A percentile compares a stretch with the other conserved stretches of the same genome.
These are phyloP conservation scores for Melitaea cinxia DNA, from an alignment of 1,140 invertebrate genomes.

Conservation along the genomic window DNA sequence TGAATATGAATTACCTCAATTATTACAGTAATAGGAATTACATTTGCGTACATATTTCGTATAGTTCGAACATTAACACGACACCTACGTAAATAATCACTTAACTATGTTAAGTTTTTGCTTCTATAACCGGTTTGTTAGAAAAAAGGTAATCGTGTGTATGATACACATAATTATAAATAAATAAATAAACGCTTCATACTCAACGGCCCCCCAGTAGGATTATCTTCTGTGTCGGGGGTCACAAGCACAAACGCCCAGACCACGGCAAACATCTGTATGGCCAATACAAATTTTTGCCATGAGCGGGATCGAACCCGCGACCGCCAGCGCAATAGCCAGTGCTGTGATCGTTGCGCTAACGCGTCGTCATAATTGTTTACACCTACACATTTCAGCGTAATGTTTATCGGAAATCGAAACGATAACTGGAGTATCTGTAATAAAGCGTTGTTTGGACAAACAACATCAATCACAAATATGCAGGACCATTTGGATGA, in stretches of 20 bases:
- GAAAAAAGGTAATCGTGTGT: neutral
- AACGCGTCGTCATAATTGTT: too few species aligned
- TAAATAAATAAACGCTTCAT: too few species aligned
- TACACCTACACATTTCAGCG: neutral
- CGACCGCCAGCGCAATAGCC: too few species aligned
- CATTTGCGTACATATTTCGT: neutral
- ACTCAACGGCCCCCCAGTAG: too few species aligned
- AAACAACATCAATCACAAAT: neutral
- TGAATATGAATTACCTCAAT: slow-evolving; percentile 3
- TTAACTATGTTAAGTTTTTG: neutral
- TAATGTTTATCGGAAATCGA: slow-evolving; percentile 6
- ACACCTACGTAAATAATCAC: neutral
- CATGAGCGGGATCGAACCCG: too few species aligned
- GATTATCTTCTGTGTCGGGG: too few species aligned
- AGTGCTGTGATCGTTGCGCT: too few species aligned
- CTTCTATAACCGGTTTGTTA: neutral
- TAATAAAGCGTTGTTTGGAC: neutral
- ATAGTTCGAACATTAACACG: neutral
- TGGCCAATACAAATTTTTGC: too few species aligned
- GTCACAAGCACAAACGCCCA: too few species aligned
- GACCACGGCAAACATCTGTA: too few species aligned
- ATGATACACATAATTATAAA: neutral
- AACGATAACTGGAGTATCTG: slow-evolving; percentile 1
- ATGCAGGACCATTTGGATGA: slow-evolving; percentile 14
- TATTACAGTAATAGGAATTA: slow-evolving; percentile 4